A percentile compares a stretch with the other conserved stretches of the same genome.
phyloP scores from a whole-genome alignment of 2,113 vertebrate genomes.

The Pachycephala philippinensis region DNA sequence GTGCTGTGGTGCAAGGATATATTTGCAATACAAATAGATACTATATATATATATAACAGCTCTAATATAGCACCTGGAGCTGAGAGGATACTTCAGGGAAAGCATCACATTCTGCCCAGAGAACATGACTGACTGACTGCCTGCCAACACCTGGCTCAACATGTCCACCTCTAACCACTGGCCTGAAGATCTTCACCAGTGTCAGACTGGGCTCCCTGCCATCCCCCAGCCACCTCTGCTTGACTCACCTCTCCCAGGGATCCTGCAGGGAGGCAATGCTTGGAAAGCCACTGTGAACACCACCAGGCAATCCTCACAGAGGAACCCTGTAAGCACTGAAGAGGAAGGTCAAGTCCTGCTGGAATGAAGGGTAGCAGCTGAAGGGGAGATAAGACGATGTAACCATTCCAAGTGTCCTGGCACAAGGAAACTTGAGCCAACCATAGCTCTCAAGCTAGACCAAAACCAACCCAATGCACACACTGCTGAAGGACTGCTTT shows the following conservation, averaged over 20 bases:
- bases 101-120: neutral
- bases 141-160: neutral
- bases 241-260: neutral
- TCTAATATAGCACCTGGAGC: neutral
- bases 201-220: neutral
- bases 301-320: neutral
- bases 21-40: neutral
- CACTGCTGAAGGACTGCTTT: neutral
- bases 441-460: neutral
- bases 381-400: neutral
- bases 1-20: neutral
- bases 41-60: neutral
- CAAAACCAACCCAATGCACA: neutral
- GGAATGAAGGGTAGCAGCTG: neutral
- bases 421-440: neutral
- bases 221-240: neutral
- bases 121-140: neutral
- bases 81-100: neutral
- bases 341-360: neutral
- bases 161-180: neutral
- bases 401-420: neutral
- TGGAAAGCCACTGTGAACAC: neutral
- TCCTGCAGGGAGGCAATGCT: neutral
- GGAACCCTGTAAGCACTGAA: neutral
- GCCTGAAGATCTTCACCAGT: neutral